Base-by-base conservation (phyloP, 2,113 vertebrate species). In the Gymnorhina tibicen region DNA sequence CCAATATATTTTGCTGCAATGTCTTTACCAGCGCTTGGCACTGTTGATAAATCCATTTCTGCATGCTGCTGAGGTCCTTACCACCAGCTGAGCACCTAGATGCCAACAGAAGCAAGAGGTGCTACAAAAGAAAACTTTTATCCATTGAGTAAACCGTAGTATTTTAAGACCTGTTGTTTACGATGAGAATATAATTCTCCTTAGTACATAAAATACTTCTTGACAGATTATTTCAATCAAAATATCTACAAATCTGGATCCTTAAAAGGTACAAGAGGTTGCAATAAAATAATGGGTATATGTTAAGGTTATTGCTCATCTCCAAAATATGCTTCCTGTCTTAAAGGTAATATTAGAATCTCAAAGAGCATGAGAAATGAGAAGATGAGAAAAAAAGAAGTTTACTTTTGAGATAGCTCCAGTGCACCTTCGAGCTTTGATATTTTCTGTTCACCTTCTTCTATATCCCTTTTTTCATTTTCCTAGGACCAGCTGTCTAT, bases 401-500 rank as follows among this genome's bases (percentile, higher is more conserved):
- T 46, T 97, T 94, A 83, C 91, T 92, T 79, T 76, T 95, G 86
- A 96, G 91, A 37, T 82, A 95, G 75, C n/a, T 87, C 77, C 79
- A 92, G 33, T 56, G 77, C 91, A 94, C 75, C 50, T 93, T 90
- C 9, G 13, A 95, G 85, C 66, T 80, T 84, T 94, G 55, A 49
- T 85, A 93, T 81, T 76, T 95, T 96, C 89, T 91, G 56, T 93
- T 93, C 81, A 75, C 55, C 46, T 86, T 86, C 63, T 91, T 91
- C 83, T 60, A 88, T 62, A 96, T 90, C 58, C 53, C 70, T 75
- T 95, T 95, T 94, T 93, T 96, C 84, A 95, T 97, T 91, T 92
- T 97, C 64, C 64, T 85, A 81, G 44, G 75, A 92, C 66, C 94
- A 97, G 94, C 69, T 98, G 95, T 87, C 92, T 67, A 79, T 77